Conservation (phyloP, 2,797 vertebrate genomes). For the Pelobates cultripes region DNA sequence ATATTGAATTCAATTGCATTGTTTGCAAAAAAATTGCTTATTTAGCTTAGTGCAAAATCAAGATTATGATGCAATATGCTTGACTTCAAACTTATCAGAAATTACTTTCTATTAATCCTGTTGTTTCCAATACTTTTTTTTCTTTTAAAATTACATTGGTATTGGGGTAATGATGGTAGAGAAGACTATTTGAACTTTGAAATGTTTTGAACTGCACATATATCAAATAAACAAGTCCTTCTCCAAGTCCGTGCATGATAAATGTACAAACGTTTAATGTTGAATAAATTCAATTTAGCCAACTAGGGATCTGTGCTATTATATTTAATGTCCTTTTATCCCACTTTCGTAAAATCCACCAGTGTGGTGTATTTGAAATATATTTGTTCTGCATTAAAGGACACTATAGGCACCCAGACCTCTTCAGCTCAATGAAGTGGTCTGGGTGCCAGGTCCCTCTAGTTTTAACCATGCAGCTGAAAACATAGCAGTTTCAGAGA, state of each 20-base stretch:
- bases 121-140: neutral
- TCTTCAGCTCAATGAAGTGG: too few species aligned
- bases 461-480: too few species aligned
- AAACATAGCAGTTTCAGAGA: too few species aligned
- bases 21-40: neutral
- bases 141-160: neutral
- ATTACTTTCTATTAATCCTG: neutral
- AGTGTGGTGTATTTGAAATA: neutral
- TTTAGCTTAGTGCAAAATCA: neutral
- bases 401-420: too few species aligned
- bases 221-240: neutral
- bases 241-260: neutral
- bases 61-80: neutral
- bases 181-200: neutral
- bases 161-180: neutral
- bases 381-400: too few species aligned
- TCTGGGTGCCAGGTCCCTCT: too few species aligned
- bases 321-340: neutral
- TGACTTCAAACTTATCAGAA: neutral
- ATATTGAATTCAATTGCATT: too few species aligned
- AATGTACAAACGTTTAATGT: neutral
- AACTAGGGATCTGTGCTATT: neutral
- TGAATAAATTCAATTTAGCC: neutral
- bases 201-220: conserved; percentile 3
- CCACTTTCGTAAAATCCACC: neutral